Conservation (phyloP, 2,888 invertebrate genomes). For the Frankliniella intonsa region DNA sequence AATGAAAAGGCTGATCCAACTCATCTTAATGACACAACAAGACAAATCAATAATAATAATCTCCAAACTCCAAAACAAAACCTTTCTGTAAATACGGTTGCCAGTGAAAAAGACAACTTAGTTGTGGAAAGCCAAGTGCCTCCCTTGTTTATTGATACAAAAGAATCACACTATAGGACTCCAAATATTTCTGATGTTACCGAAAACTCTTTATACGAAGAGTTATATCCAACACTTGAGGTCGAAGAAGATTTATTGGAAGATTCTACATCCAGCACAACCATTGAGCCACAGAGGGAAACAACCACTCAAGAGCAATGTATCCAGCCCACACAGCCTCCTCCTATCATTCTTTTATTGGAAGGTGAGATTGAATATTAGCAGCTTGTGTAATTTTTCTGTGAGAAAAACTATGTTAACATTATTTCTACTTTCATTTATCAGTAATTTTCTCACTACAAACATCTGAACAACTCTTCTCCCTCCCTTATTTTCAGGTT, state of each 20-base stretch:
- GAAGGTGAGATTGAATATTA: constrained; percentile 62
- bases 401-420: neutral
- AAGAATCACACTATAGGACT: neutral
- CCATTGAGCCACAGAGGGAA: neutral
- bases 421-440: no score
- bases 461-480: no score
- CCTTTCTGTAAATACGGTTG: neutral
- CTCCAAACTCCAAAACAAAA: neutral
- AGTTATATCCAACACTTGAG: neutral
- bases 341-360: constrained; percentile 73
- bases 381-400: neutral
- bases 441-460: no score
- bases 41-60: no score
- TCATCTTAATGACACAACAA: no score
- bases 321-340: constrained; percentile 47
- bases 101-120: neutral
- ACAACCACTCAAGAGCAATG: constrained; percentile 28
- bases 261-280: neutral
- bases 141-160: neutral
- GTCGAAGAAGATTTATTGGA: neutral
- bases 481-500: no score
- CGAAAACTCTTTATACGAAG: constrained; percentile 31
- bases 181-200: constrained; percentile 29
- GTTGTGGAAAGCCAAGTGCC: neutral
- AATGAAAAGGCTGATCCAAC: neutral